Evolutionary conservation across 2,797 vertebrate species (phyloP).

Genomic region (Paedocypris micromegethes): DNA sequence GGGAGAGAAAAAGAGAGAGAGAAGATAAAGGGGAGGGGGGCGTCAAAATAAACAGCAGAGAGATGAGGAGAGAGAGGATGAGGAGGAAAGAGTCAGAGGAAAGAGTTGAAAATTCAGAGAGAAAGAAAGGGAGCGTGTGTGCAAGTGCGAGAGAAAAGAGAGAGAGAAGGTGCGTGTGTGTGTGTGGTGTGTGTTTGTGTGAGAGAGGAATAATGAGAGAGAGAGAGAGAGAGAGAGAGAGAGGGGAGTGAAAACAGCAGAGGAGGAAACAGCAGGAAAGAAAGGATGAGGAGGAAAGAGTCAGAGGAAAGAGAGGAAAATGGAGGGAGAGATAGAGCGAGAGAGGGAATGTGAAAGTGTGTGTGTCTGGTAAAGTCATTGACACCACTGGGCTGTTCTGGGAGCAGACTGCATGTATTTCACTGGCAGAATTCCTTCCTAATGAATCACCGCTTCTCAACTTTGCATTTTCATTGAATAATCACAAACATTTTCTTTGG

Average conservation of each 20-base stretch:
- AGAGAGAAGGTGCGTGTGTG: no score
- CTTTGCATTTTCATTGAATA: slow-evolving; percentile 68
- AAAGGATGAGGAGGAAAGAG: background rate
- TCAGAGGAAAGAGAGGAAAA: background rate
- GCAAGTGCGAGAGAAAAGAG: no score
- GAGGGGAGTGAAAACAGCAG: background rate
- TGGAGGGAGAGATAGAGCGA: background rate
- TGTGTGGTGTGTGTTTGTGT: no score
- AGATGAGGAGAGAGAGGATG: no score
- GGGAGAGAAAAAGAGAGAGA: no score
- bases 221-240: background rate
- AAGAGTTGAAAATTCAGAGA: no score
- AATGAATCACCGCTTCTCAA: slow-evolving; percentile 70
- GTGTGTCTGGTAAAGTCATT: slow-evolving; percentile 47
- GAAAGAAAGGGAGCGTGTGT: no score
- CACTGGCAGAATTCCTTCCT: slow-evolving; percentile 55
- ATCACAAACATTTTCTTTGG: slow-evolving; percentile 66
- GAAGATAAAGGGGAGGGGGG: no score
- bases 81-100: no score
- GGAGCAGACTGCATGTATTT: slow-evolving; percentile 43
- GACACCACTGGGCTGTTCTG: slow-evolving; percentile 32
- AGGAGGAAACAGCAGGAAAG: background rate
- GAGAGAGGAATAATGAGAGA: no score
- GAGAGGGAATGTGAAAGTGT: slow-evolving; percentile 2
- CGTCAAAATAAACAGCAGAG: no score